Conservation (phyloP, 2,797 vertebrate species). For the Melanotaenia pygmaea region DNA sequence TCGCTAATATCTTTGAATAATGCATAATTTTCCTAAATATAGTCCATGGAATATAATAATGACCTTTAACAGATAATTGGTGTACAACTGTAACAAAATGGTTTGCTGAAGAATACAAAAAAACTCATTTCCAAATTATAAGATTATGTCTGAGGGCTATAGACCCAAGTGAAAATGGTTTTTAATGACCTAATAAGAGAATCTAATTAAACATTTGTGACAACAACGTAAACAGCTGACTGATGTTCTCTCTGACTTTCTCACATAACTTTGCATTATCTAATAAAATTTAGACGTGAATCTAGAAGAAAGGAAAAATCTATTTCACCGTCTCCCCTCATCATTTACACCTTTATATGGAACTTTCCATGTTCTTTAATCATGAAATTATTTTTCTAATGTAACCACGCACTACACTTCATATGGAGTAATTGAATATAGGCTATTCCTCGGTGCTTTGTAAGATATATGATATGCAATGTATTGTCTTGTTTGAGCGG, state of each 20-base stretch:
- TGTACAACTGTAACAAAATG: conserved; percentile 44
- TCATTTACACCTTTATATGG: too few species aligned
- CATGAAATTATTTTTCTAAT: not conserved
- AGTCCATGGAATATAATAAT: conserved; percentile 25
- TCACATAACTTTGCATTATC: too few species aligned
- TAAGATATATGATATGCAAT: too few species aligned
- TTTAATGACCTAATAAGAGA: not conserved
- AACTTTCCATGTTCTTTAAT: not conserved
- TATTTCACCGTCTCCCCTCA: too few species aligned
- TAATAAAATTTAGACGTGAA: too few species aligned
- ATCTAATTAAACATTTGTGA: not conserved
- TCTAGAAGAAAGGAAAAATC: too few species aligned
- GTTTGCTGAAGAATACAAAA: conserved; percentile 9
- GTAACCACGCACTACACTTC: not conserved
- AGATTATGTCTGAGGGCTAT: conserved; percentile 1
- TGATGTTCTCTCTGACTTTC: too few species aligned
- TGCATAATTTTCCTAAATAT: conserved; percentile 26
- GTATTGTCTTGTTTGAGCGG: too few species aligned
- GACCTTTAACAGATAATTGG: conserved; percentile 43
- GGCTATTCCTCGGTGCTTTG: not conserved
- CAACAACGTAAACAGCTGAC: not conserved
- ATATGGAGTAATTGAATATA: not conserved
- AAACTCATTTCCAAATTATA: conserved; percentile 34
- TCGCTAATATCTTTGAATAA: conserved; percentile 24
- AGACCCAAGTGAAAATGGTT: not conserved